Evolutionary conservation across 2,797 vertebrate genomes (phyloP), one percentile per base, ranked within the genome.

Genomic region (Enteromius trimaculatus): DNA sequence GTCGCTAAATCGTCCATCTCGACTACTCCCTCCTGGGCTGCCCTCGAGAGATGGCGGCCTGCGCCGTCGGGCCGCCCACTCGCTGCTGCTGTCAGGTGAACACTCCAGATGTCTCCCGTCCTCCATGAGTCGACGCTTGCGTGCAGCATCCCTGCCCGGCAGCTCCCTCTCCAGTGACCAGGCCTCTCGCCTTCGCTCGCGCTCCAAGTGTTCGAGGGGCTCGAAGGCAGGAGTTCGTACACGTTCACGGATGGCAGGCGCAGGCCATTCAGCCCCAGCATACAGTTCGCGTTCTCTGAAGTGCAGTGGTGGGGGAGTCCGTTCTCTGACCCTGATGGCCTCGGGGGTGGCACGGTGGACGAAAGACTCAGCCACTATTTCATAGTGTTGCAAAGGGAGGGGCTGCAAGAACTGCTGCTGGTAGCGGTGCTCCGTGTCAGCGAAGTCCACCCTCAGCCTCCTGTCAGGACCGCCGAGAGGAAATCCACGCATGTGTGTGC

Each of bases 401-500:
- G 98, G 97, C 89, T 98, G 98, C 86, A 99, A 90, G 90, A 98
- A 99, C 83, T 96, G 96, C 91, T 99, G 98, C 90, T 97, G 97
- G 92, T 98, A 99, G 68, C 97, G 96, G 77, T 98, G 97, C 86
- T 99, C 98, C 0, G 96, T 97, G 90, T 99, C 98, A 0, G 98
- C 98, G 85, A 99, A 99, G 92, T 99, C 98, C 17, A 99, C 98
- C 34, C 98, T 89, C 2, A 99, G 96, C 78, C 97, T 95, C 58
- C 98, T 95, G 79, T 99, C 98, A 0, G 97, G 97, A 6, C 98
- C 98, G 1, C 98, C 98, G 75, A 99, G 90, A 0, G 97, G 97
- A 89, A 99, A 99, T 1, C 98, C 98, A 60, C 98, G 95, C 98
- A 99, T 99, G 83, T 99, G 97, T 65, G 96, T 96, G 91, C 98